phyloP scores from a whole-genome alignment of 2,888 invertebrate genomes.

The Megaustenia siamemsis region DNA sequence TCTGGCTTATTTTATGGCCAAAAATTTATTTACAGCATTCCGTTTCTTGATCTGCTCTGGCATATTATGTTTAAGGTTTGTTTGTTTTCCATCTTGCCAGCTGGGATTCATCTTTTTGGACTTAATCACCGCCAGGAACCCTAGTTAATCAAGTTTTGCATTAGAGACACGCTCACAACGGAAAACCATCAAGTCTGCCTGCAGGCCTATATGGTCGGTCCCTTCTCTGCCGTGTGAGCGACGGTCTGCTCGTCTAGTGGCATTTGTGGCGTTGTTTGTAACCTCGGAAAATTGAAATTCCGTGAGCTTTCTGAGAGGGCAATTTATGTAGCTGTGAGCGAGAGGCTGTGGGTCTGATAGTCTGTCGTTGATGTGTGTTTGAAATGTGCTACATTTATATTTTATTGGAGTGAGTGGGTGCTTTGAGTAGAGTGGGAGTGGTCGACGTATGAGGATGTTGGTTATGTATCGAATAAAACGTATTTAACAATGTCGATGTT shows the following conservation, averaged over 20 bases:
- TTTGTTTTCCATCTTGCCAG: constrained; percentile 35
- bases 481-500: no score
- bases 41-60: constrained; percentile 22
- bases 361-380: not conserved
- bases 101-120: not conserved
- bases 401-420: not conserved
- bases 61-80: constrained; percentile 24
- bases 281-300: constrained; percentile 21
- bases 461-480: no score
- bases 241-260: not conserved
- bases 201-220: not conserved
- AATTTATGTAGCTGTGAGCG: not conserved
- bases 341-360: not conserved
- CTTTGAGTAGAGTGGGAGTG: not conserved
- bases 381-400: not conserved
- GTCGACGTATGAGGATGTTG: not conserved
- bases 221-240: not conserved
- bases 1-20: constrained; percentile 18
- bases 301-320: not conserved
- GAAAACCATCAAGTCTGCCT: not conserved
- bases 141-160: not conserved
- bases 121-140: not conserved
- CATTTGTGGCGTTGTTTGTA: not conserved
- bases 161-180: not conserved
- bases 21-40: constrained; percentile 31